A percentile compares a stretch with the other conserved stretches of the same genome.
These are phyloP conservation scores for Lindbergichthys nudifrons DNA, from an alignment of 2,797 vertebrate species.

Conservation along the genomic window DNA sequence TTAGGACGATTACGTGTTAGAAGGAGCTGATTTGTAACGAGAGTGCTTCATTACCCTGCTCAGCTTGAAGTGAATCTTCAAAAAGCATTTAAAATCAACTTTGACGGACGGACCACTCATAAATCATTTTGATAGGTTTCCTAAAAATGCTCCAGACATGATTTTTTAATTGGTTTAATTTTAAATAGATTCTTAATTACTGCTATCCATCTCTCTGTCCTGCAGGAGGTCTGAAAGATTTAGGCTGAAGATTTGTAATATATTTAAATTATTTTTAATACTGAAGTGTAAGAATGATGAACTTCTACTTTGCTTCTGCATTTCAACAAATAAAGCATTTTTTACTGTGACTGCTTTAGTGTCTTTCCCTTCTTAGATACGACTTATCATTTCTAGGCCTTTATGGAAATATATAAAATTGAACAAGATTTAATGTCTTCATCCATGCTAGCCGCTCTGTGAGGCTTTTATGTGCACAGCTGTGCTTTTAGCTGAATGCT, in stretches of 20 bases:
- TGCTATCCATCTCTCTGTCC: conserved; percentile 4
- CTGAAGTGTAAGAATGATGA: conserved; percentile 42
- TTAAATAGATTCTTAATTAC: conserved; percentile 26
- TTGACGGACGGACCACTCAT: neutral
- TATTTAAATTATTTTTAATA: conserved; percentile 80
- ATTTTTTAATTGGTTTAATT: conserved; percentile 44
- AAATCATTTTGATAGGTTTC: conserved; percentile 23
- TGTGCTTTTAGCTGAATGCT: too few species aligned
- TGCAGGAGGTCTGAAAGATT: conserved; percentile 21
- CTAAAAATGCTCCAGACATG: conserved; percentile 1
- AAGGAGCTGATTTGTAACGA: neutral
- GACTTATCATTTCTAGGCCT: too few species aligned
- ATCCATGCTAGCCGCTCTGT: too few species aligned
- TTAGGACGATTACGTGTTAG: conserved; percentile 30
- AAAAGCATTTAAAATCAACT: neutral
- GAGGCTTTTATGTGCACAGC: too few species aligned
- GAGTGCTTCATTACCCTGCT: neutral
- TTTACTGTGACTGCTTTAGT: conserved; percentile 45
- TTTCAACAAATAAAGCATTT: conserved; percentile 78
- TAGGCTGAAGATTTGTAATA: conserved; percentile 65
- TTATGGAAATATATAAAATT: too few species aligned
- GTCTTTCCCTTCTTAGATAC: neutral
- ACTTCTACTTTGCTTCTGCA: conserved; percentile 53
- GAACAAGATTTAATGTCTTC: too few species aligned
- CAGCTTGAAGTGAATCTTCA: conserved; percentile 6